phyloP scores from a whole-genome alignment of 2,888 invertebrate genomes.

The Luperina nickerlii region DNA sequence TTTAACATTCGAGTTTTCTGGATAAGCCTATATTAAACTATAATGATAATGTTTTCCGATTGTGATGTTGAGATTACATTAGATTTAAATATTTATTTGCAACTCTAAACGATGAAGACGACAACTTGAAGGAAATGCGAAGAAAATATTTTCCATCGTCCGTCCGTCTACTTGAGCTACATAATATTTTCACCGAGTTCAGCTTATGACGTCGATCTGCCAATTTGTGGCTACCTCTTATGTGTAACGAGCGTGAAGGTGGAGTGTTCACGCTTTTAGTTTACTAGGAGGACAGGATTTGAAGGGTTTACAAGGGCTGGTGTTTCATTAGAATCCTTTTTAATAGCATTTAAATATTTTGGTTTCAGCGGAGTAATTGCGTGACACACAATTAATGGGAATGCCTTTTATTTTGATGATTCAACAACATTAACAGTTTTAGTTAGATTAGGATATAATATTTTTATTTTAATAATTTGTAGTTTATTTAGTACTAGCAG shows the following conservation, averaged over 20 bases:
- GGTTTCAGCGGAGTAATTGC: not conserved
- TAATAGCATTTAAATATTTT: not conserved
- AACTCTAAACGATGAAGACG: not conserved
- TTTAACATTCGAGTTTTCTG: no score
- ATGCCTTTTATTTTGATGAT: not conserved
- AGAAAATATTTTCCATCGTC: constrained; percentile 43
- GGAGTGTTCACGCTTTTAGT: constrained; percentile 9
- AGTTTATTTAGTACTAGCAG: no score
- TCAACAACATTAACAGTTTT: no score
- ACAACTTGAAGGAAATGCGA: constrained; percentile 2
- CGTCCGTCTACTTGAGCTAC: constrained; percentile 12
- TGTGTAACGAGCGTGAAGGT: constrained; percentile 19
- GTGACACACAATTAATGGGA: not conserved
- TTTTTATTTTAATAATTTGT: no score
- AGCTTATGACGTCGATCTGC: constrained; percentile 24
- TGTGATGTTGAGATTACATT: not conserved
- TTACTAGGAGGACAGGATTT: not conserved
- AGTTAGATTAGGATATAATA: no score
- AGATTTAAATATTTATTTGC: not conserved
- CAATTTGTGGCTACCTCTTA: constrained; percentile 42
- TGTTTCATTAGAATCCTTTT: not conserved
- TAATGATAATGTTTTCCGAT: not conserved
- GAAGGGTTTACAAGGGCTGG: not conserved
- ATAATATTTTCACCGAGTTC: constrained; percentile 39
- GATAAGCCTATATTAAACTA: not conserved